These are phyloP conservation scores for Drosophila birchii DNA, from an alignment of 2,888 invertebrate genomes.

Conservation along the genomic window DNA sequence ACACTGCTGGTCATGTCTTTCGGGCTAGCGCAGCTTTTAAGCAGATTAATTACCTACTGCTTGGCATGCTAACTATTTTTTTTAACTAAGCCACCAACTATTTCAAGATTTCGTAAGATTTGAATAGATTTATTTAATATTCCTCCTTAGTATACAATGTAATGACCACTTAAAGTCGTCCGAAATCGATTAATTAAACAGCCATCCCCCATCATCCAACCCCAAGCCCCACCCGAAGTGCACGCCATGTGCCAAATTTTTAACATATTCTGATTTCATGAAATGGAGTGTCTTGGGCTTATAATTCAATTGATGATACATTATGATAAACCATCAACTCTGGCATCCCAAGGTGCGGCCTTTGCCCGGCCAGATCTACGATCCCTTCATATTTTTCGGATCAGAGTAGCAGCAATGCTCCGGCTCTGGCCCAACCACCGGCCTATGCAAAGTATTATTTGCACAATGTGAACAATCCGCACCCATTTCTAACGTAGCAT, in stretches of 20 bases:
- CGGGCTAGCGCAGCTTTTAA: constrained; percentile 44
- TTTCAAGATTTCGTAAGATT: no score
- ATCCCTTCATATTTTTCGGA: constrained; percentile 18
- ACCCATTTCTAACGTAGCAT: constrained; percentile 21
- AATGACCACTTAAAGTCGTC: no score
- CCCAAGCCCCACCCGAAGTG: constrained; percentile 23
- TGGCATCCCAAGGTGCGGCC: constrained; percentile 28
- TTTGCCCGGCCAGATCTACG: constrained; percentile 17
- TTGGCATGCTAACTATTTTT: constrained; percentile 49
- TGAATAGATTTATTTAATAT: neutral
- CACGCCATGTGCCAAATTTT: constrained; percentile 25
- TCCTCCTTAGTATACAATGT: neutral
- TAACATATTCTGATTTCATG: constrained; percentile 29
- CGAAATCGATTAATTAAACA: neutral
- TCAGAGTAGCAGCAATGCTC: constrained; percentile 4
- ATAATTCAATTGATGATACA: constrained; percentile 40
- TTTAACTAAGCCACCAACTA: neutral
- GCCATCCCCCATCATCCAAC: neutral
- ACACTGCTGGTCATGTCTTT: constrained; percentile 30
- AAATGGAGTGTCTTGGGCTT: constrained; percentile 31
- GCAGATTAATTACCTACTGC: constrained; percentile 65
- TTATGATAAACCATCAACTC: constrained; percentile 25
- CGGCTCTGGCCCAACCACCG: constrained; percentile 3
- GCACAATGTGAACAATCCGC: constrained; percentile 31
- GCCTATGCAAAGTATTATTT: constrained; percentile 37